Conservation (phyloP, 92 coral and sea anemone species). For the Phenganax marumi region DNA sequence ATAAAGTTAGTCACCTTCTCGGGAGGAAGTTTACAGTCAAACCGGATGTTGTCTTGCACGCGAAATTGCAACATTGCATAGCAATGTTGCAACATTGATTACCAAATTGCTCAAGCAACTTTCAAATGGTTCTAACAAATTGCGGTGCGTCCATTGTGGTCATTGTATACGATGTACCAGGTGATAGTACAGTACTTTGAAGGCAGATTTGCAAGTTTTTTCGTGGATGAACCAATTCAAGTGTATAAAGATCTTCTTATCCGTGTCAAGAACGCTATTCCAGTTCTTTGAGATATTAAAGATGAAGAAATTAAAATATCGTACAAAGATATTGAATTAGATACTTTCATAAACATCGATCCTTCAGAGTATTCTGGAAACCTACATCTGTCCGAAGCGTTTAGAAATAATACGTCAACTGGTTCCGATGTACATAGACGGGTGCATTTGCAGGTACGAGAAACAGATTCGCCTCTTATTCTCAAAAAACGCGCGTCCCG, state of each 20-base stretch:
- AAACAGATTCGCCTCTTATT: constrained; percentile 6
- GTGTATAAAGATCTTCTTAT: constrained; percentile 20
- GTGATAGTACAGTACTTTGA: constrained; percentile 25
- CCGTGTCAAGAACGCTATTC: constrained; percentile 8
- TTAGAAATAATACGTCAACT: constrained; percentile 4
- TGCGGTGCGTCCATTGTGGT: not conserved
- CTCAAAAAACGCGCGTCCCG: constrained; percentile 9
- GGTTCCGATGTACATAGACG: constrained; percentile 22
- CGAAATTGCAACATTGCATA: constrained; percentile 35
- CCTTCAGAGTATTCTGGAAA: constrained; percentile 24
- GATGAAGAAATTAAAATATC: constrained; percentile 20
- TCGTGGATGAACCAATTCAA: not conserved
- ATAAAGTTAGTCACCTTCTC: no score
- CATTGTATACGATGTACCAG: constrained; percentile 1
- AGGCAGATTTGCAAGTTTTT: constrained; percentile 29
- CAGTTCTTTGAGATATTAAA: constrained; percentile 19
- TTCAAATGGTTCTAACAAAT: constrained; percentile 17
- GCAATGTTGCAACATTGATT: constrained; percentile 38
- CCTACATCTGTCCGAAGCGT: constrained; percentile 25
- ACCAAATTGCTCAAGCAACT: constrained; percentile 39
- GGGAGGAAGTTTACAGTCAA: constrained; percentile 34
- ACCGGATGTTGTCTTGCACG: constrained; percentile 45
- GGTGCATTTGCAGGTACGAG: constrained; percentile 10
- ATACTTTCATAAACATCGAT: constrained; percentile 31
- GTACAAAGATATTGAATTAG: constrained; percentile 32